Evolutionary conservation across 2,113 vertebrate species (phyloP).

Genomic region (Turnix velox): DNA sequence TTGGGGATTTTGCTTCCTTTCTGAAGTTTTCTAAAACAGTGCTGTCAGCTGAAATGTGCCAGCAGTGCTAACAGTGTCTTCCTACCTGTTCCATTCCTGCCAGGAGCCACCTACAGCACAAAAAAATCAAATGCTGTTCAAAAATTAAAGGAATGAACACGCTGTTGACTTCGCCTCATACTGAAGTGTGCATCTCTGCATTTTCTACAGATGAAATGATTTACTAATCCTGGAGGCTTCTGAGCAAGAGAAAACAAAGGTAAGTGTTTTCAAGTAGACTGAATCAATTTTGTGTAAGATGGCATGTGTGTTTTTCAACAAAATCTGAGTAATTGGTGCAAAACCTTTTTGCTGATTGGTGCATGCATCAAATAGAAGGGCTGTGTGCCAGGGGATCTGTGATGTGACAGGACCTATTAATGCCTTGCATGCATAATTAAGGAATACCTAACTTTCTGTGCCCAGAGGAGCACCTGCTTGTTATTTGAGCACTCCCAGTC

Average conservation of each 20-base stretch:
- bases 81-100: neutral
- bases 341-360: neutral
- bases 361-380: neutral
- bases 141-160: neutral
- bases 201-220: slow-evolving; percentile 2
- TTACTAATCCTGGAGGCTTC: neutral
- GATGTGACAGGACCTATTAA: neutral
- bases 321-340: neutral
- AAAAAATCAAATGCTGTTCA: neutral
- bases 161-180: neutral
- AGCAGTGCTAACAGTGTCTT: neutral
- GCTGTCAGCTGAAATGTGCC: neutral
- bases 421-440: neutral
- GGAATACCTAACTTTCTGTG: neutral
- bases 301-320: neutral
- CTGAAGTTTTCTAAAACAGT: neutral
- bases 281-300: neutral
- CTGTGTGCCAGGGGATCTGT: neutral
- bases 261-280: neutral
- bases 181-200: neutral
- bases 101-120: neutral
- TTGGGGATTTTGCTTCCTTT: neutral
- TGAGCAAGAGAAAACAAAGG: neutral
- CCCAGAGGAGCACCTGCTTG: neutral
- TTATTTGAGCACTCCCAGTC: neutral